Base-by-base conservation (phyloP, 2,888 invertebrate species). In the Neocrepidodera transversa region DNA sequence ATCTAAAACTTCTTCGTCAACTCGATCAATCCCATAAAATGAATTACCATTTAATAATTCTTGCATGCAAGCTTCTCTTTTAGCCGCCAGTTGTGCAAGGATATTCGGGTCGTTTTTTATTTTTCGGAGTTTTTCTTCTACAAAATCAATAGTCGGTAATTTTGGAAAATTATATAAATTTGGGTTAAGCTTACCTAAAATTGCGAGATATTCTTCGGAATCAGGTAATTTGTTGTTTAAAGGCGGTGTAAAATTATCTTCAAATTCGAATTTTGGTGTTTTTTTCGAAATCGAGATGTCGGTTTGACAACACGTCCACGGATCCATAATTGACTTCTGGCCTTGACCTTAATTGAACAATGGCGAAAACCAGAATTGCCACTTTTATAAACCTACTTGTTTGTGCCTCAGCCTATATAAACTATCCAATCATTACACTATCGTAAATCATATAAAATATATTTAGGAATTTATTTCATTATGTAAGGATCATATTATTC, bases 21-120 rank as follows among this genome's bases (percentile, higher is more conserved):
- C 13, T 6, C 58, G 55, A 17, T 40, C 53, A 17, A 42, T 10
- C n/a, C 50, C 48, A n/a, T 36, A 14, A 20, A 28, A 28, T 17
- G 28, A 42, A 35, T 64, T 54, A 13, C 65, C 67, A 35, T 76
- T 74, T 4, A 85, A 67, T 30, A 85, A 70, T 58, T 81, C 78
- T 48, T 79, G 78, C 75, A 85, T 78, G 64, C 83, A 84, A 68
- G 80, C 80, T 65, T 84, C 81, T 4, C 81, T 78, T 68, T 83
- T 83, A 40, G 80, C 80, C 2, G 78, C 70, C 14, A 85, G 72
- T 59, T 84, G 83, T 53, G 81, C 77, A 4, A 85, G 69, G 18
- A 84, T 71, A 68, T 81, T 80, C 1, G 81, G 76, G 54, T 82
- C 80, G 57, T 80, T 79, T 67, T 82, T 82, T 5, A 85, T 74